Percentiles rank a stretch among this genome's conserved stretches.
phyloP scores from a whole-genome alignment of 64 coral and sea anemone species.

The Pocillopora damicornis region DNA sequence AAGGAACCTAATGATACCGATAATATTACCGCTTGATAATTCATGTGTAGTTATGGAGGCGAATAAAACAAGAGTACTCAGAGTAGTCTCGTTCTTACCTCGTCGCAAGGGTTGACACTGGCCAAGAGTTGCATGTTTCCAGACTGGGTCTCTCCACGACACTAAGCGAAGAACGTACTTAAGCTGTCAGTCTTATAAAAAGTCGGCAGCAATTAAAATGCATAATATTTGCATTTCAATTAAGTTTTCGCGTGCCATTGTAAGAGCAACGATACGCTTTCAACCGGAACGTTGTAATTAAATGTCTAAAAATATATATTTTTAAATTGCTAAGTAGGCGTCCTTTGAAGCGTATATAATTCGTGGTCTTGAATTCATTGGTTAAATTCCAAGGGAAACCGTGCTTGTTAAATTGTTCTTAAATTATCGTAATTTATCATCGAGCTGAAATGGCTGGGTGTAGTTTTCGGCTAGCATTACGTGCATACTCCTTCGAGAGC shows the following conservation, averaged over 20 bases:
- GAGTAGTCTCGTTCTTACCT: background rate
- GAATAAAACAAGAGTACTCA: background rate
- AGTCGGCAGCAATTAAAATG: background rate
- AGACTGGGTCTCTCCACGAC: background rate
- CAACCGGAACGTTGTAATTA: background rate
- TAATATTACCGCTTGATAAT: background rate
- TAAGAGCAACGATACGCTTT: background rate
- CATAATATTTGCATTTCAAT: constrained; percentile 19
- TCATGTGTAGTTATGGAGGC: background rate
- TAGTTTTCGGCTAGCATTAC: background rate
- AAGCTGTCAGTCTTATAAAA: background rate
- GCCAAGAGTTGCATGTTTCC: constrained; percentile 22
- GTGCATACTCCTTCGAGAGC: constrained; percentile 18
- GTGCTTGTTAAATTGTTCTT: background rate
- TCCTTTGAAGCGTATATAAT: background rate
- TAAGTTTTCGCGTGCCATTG: constrained; percentile 10
- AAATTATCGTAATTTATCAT: background rate
- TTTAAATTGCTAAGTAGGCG: background rate
- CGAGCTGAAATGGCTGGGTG: background rate
- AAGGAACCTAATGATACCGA: background rate
- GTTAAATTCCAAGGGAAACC: background rate
- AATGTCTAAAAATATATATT: constrained; percentile 10
- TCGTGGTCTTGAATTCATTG: background rate
- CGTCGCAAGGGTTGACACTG: background rate
- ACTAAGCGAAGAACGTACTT: background rate